These are phyloP conservation scores for Steinernema hermaphroditum DNA, from an alignment of 2,888 invertebrate species.

Conservation along the genomic window DNA sequence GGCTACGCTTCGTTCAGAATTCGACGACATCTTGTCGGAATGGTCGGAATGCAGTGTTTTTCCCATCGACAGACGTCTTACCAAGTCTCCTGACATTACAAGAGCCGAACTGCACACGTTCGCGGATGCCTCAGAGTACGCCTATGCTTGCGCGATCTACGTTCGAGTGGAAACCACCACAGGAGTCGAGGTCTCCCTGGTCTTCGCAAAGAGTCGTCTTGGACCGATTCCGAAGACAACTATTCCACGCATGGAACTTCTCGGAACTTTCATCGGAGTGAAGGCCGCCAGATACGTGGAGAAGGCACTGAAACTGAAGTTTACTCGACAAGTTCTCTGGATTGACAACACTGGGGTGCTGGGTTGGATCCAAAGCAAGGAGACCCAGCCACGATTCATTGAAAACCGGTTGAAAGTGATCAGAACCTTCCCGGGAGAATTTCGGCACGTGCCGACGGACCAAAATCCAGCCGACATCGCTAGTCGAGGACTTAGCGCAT, in stretches of 20 bases:
- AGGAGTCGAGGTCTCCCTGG: neutral
- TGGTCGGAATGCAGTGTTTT: too few species aligned
- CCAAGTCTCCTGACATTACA: neutral
- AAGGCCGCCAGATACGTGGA: neutral
- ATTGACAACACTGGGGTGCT: slow-evolving; percentile 35
- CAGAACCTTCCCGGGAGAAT: neutral
- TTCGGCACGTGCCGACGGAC: slow-evolving; percentile 48
- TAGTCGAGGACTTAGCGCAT: slow-evolving; percentile 41
- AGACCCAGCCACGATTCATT: slow-evolving; percentile 34
- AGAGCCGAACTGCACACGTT: slow-evolving; percentile 29
- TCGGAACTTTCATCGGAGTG: slow-evolving; percentile 34
- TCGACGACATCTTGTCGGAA: too few species aligned
- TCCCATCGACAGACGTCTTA: neutral
- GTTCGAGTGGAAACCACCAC: neutral
- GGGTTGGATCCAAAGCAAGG: slow-evolving; percentile 32
- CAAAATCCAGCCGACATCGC: slow-evolving; percentile 63
- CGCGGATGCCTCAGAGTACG: slow-evolving; percentile 23
- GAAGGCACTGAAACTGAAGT: slow-evolving; percentile 17
- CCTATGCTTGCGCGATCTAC: slow-evolving; percentile 3
- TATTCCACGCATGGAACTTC: slow-evolving; percentile 41
- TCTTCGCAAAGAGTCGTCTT: slow-evolving; percentile 19
- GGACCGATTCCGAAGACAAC: neutral
- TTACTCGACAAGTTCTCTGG: slow-evolving; percentile 34
- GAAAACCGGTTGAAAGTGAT: slow-evolving; percentile 36
- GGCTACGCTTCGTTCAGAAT: too few species aligned